phyloP scores from a whole-genome alignment of 2,113 vertebrate species.

The Urocitellus parryii region DNA sequence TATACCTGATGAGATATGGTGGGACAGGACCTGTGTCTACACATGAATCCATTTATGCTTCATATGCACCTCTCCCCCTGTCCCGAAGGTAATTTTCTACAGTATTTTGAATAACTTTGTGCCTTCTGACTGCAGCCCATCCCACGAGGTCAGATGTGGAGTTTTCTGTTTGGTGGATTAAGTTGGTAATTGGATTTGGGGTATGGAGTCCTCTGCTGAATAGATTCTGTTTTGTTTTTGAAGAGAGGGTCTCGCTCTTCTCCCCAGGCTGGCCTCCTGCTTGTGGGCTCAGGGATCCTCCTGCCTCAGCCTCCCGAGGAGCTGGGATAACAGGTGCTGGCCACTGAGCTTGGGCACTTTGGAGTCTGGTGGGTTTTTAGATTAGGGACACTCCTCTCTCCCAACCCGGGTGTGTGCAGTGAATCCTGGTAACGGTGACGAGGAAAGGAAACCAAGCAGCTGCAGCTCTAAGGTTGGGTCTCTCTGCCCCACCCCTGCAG shows the following conservation, averaged over 20 bases:
- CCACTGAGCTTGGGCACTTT: background rate
- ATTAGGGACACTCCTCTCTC: background rate
- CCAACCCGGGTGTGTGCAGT: background rate
- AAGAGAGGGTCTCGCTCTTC: background rate
- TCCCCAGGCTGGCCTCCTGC: background rate
- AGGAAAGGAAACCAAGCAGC: background rate
- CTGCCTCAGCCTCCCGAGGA: background rate
- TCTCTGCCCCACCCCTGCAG: fast-evolving
- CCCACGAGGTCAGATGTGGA: background rate
- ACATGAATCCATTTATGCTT: background rate
- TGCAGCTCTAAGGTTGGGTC: background rate
- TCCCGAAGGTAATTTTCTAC: background rate
- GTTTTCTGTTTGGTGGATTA: background rate
- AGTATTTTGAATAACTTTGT: background rate
- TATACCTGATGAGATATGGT: background rate
- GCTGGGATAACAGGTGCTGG: background rate
- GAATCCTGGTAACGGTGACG: background rate
- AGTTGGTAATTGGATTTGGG: too few species aligned
- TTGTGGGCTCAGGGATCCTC: background rate
- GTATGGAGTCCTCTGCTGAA: background rate
- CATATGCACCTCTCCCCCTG: too few species aligned
- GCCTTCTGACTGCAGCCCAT: background rate
- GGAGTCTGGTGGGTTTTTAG: background rate
- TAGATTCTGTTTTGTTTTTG: background rate
- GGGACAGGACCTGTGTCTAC: background rate